These are phyloP conservation scores for Phortica magna DNA, from an alignment of 2,888 invertebrate genomes.

Conservation along the genomic window DNA sequence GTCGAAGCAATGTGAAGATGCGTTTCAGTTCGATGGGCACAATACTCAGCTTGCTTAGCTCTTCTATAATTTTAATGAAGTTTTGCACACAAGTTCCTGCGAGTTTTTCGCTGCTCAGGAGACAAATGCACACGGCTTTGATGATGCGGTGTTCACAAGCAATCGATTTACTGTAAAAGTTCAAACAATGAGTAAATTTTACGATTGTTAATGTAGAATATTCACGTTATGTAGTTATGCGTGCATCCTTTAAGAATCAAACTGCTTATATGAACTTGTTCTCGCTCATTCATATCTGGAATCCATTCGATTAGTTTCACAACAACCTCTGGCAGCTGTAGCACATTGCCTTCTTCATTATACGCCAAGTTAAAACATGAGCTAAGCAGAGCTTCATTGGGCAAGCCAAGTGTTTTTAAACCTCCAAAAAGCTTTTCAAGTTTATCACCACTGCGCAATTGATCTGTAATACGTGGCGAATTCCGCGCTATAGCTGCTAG, in stretches of 20 bases:
- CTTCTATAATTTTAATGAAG: constrained; percentile 80
- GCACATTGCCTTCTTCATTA: constrained; percentile 63
- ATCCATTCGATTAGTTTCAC: constrained; percentile 80
- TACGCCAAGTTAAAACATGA: constrained; percentile 79
- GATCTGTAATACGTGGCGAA: constrained; percentile 61
- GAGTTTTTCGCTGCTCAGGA: constrained; percentile 77
- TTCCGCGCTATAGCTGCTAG: constrained; percentile 69
- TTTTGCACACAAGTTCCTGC: constrained; percentile 78
- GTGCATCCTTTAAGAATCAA: constrained; percentile 78
- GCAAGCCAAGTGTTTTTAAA: constrained; percentile 77
- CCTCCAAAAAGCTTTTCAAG: constrained; percentile 72
- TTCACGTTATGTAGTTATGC: constrained; percentile 77
- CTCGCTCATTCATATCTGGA: constrained; percentile 77
- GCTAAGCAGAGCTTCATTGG: constrained; percentile 77
- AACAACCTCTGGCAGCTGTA: constrained; percentile 79
- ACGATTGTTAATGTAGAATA: background rate
- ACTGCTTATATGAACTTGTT: constrained; percentile 77
- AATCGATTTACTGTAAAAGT: constrained; percentile 78
- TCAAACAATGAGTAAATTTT: constrained; percentile 7
- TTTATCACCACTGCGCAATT: constrained; percentile 65
- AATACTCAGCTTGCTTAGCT: constrained; percentile 80
- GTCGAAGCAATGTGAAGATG: constrained; percentile 77
- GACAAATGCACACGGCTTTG: constrained; percentile 77
- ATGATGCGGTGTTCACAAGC: constrained; percentile 80
- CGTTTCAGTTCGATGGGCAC: constrained; percentile 81